Percentiles rank a stretch among this genome's conserved stretches.
These are phyloP conservation scores for Dasypolia templi DNA, from an alignment of 2,888 invertebrate species.

Conservation along the genomic window DNA sequence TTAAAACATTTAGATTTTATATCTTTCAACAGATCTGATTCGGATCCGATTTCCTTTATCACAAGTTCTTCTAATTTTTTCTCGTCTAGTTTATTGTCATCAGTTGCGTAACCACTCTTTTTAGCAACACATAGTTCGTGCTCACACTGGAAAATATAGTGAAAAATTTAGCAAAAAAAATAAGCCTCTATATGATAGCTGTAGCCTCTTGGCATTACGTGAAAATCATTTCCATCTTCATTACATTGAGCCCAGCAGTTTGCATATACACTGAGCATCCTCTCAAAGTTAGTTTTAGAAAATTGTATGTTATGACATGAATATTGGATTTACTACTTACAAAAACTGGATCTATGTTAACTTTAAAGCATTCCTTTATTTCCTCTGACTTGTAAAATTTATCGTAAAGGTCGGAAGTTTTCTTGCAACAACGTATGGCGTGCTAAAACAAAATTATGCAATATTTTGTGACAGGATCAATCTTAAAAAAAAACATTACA, in stretches of 20 bases:
- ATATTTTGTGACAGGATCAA: not conserved
- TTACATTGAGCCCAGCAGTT: too few species aligned
- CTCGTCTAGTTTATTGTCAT: conserved; percentile 67
- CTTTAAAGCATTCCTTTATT: conserved; percentile 22
- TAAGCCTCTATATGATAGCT: too few species aligned
- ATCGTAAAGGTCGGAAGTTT: not conserved
- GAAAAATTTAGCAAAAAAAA: not conserved
- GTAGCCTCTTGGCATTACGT: not conserved
- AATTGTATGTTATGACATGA: not conserved
- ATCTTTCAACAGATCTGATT: conserved; percentile 12
- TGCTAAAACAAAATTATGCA: conserved; percentile 15
- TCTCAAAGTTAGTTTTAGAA: not conserved
- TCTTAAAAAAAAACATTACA: not conserved
- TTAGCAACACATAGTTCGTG: conserved; percentile 67
- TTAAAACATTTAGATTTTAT: conserved; percentile 30
- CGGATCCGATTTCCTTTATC: conserved; percentile 30
- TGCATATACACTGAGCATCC: not conserved
- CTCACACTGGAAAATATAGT: conserved; percentile 68
- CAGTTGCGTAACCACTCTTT: conserved; percentile 64
- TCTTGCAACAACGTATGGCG: conserved; percentile 24
- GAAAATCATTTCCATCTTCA: not conserved
- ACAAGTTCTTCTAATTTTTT: conserved; percentile 46
- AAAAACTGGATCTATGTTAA: conserved; percentile 18
- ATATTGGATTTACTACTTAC: conserved; percentile 54
- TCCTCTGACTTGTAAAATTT: not conserved